Conservation (phyloP, 1,140 invertebrate species). For the Drosophila bipectinata region DNA sequence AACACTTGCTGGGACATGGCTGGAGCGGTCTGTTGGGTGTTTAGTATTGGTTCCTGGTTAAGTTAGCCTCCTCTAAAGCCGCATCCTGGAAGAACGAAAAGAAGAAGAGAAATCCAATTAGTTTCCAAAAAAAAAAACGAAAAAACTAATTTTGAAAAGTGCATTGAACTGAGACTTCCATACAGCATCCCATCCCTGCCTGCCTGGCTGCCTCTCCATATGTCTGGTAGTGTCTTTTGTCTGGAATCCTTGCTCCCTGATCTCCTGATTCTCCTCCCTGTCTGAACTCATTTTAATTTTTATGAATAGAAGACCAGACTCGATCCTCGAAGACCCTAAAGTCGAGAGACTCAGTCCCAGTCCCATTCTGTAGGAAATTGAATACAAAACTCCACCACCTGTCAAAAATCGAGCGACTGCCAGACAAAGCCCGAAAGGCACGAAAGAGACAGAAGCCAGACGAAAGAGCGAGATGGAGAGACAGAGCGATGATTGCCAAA, state of each 20-base stretch:
- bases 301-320: conserved; percentile 69
- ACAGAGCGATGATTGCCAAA: conserved; percentile 65
- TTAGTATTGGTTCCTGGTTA: conserved; percentile 1
- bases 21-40: background rate
- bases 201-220: conserved; percentile 19
- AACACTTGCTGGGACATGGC: conserved; percentile 73
- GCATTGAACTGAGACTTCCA: conserved; percentile 62
- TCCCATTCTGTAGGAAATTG: conserved; percentile 70
- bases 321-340: conserved; percentile 18
- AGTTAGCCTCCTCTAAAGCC: conserved; percentile 25
- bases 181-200: conserved; percentile 65
- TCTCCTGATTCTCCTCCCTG: conserved; percentile 42
- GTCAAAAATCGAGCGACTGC: conserved; percentile 79
- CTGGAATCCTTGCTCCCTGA: background rate
- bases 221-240: conserved; percentile 69
- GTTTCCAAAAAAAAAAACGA: conserved; percentile 61
- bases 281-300: conserved; percentile 77
- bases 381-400: conserved; percentile 82
- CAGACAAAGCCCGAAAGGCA: conserved; percentile 33
- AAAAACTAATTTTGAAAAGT: conserved; percentile 42
- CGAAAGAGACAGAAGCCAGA: conserved; percentile 14
- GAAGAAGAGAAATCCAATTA: conserved; percentile 62
- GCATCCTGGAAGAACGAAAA: conserved; percentile 57
- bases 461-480: conserved; percentile 1
- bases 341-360: conserved; percentile 76